A percentile compares a stretch with the other conserved stretches of the same genome.
Conservation (phyloP, 1,140 invertebrate genomes). For the Penaeus japonicus region DNA sequence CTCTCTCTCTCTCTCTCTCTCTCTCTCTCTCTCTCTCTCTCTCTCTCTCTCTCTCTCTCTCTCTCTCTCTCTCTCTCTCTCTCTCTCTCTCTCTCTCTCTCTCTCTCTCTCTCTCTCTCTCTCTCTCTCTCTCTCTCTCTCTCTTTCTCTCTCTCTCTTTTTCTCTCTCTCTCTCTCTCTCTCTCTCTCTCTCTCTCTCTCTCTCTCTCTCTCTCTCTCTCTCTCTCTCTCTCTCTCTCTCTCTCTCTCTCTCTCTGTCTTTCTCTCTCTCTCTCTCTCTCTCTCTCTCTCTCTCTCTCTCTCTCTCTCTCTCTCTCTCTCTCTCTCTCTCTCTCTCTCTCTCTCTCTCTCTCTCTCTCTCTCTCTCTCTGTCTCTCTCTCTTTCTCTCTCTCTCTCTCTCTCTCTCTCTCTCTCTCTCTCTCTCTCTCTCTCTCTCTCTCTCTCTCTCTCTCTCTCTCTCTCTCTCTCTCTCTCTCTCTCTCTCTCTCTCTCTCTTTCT, state of each 20-base stretch:
- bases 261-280: background rate
- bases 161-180: slow-evolving; percentile 19
- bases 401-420: background rate
- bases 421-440: background rate
- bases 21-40: no score
- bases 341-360: background rate
- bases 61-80: background rate
- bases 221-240: slow-evolving; percentile 35
- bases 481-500: background rate
- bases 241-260: slow-evolving; percentile 4
- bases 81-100: background rate
- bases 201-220: slow-evolving; percentile 31
- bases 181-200: slow-evolving; percentile 14
- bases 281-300: background rate
- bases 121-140: slow-evolving; percentile 9
- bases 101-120: background rate
- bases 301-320: background rate
- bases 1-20: no score
- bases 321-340: background rate
- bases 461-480: background rate
- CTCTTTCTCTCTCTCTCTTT: background rate
- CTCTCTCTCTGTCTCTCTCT: background rate
- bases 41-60: background rate
- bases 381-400: background rate
- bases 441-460: background rate